These are phyloP conservation scores for Calliphora vomitoria DNA, from an alignment of 2,888 invertebrate genomes.

Conservation along the genomic window DNA sequence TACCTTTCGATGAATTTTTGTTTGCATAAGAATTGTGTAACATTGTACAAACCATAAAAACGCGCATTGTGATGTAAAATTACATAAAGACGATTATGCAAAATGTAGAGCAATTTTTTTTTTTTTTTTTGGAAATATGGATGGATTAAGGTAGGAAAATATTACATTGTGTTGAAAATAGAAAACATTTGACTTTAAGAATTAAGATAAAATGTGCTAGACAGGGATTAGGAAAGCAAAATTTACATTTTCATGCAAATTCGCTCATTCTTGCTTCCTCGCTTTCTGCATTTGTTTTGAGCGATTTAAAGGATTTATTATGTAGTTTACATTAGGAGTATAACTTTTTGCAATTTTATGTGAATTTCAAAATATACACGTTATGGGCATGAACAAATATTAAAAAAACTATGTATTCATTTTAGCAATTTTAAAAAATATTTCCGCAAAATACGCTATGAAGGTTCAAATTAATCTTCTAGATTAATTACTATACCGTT, in stretches of 20 bases:
- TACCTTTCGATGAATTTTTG: conserved; percentile 1
- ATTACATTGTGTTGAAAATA: not conserved
- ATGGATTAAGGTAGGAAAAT: conserved; percentile 32
- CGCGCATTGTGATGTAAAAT: conserved; percentile 46
- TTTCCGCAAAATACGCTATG: too few species aligned
- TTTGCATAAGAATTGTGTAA: conserved; percentile 61
- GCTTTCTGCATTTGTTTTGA: not conserved
- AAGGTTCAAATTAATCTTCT: too few species aligned
- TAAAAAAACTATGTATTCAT: too few species aligned
- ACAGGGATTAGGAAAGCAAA: not conserved
- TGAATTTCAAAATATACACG: too few species aligned
- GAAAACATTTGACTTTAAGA: conserved; percentile 16
- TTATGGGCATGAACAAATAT: too few species aligned
- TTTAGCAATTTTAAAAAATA: too few species aligned
- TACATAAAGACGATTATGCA: conserved; percentile 71
- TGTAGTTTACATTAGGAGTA: too few species aligned
- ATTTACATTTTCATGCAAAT: not conserved
- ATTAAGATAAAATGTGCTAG: not conserved
- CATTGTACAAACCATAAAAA: not conserved
- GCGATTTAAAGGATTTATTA: too few species aligned
- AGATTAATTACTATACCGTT: too few species aligned
- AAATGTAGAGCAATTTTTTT: conserved; percentile 78
- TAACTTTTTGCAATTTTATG: too few species aligned
- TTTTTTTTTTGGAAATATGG: conserved; percentile 76
- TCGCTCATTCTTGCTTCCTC: not conserved